phyloP scores from a whole-genome alignment of 2,888 invertebrate species.

The Julus scandinavius region DNA sequence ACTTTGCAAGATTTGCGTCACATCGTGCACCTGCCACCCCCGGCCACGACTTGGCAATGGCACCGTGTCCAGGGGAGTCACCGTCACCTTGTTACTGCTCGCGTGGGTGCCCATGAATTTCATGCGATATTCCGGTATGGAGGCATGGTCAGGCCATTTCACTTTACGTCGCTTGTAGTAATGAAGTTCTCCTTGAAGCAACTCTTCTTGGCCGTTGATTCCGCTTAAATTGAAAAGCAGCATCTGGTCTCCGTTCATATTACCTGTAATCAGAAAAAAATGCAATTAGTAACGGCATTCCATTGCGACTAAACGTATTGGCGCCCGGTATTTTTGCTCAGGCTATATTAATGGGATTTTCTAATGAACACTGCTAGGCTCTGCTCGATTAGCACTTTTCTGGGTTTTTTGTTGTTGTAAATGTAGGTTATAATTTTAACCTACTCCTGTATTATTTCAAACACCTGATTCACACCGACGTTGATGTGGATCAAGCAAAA shows the following conservation, averaged over 20 bases:
- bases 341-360: neutral
- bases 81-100: neutral
- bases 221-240: slow-evolving; percentile 67
- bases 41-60: slow-evolving; percentile 4
- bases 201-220: slow-evolving; percentile 63
- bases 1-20: slow-evolving; percentile 62
- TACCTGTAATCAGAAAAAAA: slow-evolving; percentile 51
- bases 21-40: slow-evolving; percentile 64
- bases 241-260: slow-evolving; percentile 60
- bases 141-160: slow-evolving; percentile 37
- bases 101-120: slow-evolving; percentile 37
- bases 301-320: neutral
- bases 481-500: too few relatives aligned
- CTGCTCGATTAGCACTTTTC: too few relatives aligned
- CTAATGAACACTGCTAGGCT: neutral
- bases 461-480: too few relatives aligned
- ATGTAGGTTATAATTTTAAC: neutral
- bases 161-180: slow-evolving; percentile 61
- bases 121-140: slow-evolving; percentile 10
- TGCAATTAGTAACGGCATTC: neutral
- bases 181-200: slow-evolving; percentile 66
- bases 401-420: neutral
- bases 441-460: neutral
- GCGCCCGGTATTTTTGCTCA: neutral
- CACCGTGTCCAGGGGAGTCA: slow-evolving; percentile 48